Conservation (phyloP, 2,888 invertebrate genomes). For the Lottia gigantea region DNA sequence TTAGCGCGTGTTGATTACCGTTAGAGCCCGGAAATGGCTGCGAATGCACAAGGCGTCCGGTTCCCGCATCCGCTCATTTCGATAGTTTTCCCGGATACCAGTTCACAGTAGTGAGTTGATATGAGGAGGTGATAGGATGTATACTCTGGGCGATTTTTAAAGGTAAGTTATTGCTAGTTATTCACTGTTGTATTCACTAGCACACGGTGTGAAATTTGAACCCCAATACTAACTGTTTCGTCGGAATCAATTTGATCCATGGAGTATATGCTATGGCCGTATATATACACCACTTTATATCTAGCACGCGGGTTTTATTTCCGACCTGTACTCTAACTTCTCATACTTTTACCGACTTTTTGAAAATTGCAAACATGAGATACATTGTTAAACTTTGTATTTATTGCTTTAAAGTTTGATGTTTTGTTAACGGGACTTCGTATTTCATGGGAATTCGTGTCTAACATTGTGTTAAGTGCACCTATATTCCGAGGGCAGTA, state of each 20-base stretch:
- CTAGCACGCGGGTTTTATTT: constrained; percentile 11
- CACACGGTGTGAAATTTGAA: too few species aligned
- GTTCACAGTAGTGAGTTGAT: background rate
- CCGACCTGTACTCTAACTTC: background rate
- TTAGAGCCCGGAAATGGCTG: constrained; percentile 19
- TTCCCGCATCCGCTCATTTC: constrained; percentile 18
- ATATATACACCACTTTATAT: background rate
- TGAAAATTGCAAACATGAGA: too few species aligned
- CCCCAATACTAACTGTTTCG: too few species aligned
- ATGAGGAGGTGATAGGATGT: background rate
- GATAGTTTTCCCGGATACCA: constrained; percentile 21
- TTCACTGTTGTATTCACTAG: too few species aligned
- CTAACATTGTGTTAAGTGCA: background rate
- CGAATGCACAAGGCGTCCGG: constrained; percentile 18
- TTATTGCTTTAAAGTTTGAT: too few species aligned
- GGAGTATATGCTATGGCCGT: background rate
- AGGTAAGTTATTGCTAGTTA: background rate
- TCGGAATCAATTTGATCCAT: background rate
- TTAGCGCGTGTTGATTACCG: constrained; percentile 15
- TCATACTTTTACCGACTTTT: too few species aligned
- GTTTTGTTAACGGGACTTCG: too few species aligned
- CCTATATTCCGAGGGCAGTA: constrained; percentile 4
- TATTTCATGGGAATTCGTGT: too few species aligned
- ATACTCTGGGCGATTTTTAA: background rate
- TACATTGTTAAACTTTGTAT: too few species aligned